These are phyloP conservation scores for Pipistrellus nathusii DNA, from an alignment of 2,797 vertebrate species.

Conservation along the genomic window DNA sequence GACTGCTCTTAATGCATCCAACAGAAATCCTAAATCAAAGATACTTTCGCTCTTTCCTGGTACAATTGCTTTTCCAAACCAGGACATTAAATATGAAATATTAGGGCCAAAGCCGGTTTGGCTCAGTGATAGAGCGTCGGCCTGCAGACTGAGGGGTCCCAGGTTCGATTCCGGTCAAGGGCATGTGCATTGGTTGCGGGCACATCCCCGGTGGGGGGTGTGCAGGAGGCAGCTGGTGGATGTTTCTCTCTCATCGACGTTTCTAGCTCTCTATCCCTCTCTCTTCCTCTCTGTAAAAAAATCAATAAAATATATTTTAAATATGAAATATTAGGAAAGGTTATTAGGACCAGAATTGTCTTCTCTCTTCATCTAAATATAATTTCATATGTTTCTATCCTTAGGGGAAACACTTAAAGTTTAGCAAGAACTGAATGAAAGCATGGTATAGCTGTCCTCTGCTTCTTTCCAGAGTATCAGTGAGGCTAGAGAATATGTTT, in stretches of 20 bases:
- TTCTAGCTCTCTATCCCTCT: no score
- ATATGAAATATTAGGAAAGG: background rate
- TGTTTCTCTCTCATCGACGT: no score
- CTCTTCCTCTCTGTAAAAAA: no score
- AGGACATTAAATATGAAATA: background rate
- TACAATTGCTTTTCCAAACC: background rate
- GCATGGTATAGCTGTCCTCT: background rate
- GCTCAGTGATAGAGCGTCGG: no score
- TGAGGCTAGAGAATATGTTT: background rate
- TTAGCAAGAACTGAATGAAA: background rate
- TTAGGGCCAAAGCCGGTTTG: no score
- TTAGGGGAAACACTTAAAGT: background rate
- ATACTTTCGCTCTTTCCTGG: background rate
- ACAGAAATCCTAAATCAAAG: slow-evolving; percentile 14
- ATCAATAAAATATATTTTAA: no score
- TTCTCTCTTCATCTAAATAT: background rate
- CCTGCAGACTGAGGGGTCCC: no score
- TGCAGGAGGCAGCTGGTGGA: no score
- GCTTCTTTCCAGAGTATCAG: background rate
- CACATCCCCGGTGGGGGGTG: no score
- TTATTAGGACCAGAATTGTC: background rate
- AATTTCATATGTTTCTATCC: background rate
- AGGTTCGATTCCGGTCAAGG: no score
- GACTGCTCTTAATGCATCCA: background rate
- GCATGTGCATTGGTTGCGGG: no score